Conservation (phyloP, 2,113 vertebrate genomes). For the Notothenia coriiceps region DNA sequence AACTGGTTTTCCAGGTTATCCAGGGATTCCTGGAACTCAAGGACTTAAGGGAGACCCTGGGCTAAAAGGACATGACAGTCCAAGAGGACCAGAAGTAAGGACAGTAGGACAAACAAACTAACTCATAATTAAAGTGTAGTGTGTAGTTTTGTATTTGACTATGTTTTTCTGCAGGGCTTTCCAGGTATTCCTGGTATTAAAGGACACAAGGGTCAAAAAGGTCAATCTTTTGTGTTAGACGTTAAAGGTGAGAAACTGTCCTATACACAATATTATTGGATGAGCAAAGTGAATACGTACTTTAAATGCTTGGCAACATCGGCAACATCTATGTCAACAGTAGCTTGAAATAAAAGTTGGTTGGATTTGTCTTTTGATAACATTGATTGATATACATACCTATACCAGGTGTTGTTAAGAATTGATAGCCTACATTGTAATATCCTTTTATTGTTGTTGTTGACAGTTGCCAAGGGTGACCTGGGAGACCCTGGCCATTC, state of each 20-base stretch:
- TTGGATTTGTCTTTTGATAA: not conserved
- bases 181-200: constrained; percentile 53
- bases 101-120: not conserved
- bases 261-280: not conserved
- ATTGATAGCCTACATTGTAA: not conserved
- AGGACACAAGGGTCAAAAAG: constrained; percentile 73
- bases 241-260: constrained; percentile 57
- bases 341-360: not conserved
- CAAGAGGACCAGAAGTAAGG: constrained; percentile 54
- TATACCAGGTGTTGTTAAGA: not conserved
- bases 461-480: constrained; percentile 62
- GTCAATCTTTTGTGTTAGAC: constrained; percentile 31
- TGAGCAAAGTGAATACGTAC: not conserved
- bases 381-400: not conserved
- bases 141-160: not conserved
- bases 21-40: constrained; percentile 76
- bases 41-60: constrained; percentile 86
- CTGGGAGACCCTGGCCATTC: constrained; percentile 79
- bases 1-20: constrained; percentile 53
- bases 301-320: not conserved
- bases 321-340: not conserved
- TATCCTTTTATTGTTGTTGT: not conserved
- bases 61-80: constrained; percentile 43
- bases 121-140: not conserved
- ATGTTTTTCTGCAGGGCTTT: constrained; percentile 54